Conservation (phyloP, 2,888 invertebrate genomes). For the Beris morrisii region DNA sequence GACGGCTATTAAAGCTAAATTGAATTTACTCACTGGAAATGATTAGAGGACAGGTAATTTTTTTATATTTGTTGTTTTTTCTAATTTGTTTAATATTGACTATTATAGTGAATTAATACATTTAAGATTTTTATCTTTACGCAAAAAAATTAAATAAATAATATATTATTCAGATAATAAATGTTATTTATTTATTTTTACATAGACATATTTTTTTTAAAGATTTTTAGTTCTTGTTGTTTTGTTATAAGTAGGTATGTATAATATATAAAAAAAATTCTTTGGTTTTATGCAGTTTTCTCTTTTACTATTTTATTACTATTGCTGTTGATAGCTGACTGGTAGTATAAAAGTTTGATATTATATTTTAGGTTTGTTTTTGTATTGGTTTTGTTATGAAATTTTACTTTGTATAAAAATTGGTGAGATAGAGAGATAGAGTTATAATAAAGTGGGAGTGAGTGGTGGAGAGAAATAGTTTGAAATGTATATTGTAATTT, state of each 20-base stretch:
- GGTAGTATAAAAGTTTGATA: no score
- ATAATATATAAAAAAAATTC: constrained; percentile 17
- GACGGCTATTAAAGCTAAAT: constrained; percentile 19
- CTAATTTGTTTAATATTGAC: background rate
- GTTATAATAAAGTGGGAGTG: no score
- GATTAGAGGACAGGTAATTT: background rate
- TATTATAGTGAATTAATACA: background rate
- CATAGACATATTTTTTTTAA: background rate
- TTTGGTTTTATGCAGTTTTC: constrained; percentile 25
- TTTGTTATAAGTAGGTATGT: constrained; percentile 4
- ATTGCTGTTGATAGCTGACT: no score
- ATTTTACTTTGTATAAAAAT: no score
- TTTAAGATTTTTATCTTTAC: background rate
- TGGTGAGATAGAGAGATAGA: no score
- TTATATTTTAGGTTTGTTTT: no score
- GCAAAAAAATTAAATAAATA: background rate
- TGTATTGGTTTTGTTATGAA: no score
- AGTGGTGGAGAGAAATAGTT: no score
- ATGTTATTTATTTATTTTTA: background rate
- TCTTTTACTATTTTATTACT: no score
- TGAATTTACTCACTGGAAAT: constrained; percentile 14
- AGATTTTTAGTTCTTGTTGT: constrained; percentile 9
- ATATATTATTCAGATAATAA: background rate
- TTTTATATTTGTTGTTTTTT: no score
- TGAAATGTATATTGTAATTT: no score